Conservation (phyloP, 2,797 vertebrate species). For the Sphenopsis melanotis region DNA sequence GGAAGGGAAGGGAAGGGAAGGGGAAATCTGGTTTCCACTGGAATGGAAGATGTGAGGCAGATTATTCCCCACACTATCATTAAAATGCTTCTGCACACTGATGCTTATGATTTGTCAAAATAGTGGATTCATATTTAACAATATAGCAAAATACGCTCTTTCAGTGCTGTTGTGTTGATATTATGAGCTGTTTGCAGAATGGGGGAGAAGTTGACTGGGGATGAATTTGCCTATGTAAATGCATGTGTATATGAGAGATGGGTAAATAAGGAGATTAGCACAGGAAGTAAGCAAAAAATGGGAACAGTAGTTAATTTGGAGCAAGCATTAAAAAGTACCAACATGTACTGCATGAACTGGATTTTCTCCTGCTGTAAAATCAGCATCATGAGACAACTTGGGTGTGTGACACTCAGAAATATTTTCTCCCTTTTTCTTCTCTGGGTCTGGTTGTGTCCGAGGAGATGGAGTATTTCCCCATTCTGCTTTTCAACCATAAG, state of each 20-base stretch:
- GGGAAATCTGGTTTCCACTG: neutral
- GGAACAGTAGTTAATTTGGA: neutral
- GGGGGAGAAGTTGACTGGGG: neutral
- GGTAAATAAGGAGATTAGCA: neutral
- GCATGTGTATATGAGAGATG: neutral
- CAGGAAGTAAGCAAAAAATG: neutral
- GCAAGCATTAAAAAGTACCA: neutral
- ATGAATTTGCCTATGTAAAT: neutral
- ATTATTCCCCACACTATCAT: neutral
- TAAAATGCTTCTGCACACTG: neutral
- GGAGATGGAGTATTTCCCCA: neutral
- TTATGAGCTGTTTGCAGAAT: neutral
- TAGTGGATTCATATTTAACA: constrained; percentile 41
- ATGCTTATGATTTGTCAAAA: neutral
- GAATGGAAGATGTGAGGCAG: neutral
- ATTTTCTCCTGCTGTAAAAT: neutral
- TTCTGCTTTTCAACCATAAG: neutral
- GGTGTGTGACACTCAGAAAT: neutral
- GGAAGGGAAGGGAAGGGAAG: neutral
- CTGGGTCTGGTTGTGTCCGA: neutral
- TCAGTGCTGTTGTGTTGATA: constrained; percentile 1
- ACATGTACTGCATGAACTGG: neutral
- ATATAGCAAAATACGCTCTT: constrained; percentile 26
- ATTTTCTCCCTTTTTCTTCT: neutral
- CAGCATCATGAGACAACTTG: neutral